Percentiles rank a stretch among this genome's conserved stretches.
Conservation (phyloP, 1,140 invertebrate species). For the Stratiolaelaps scimitus region DNA sequence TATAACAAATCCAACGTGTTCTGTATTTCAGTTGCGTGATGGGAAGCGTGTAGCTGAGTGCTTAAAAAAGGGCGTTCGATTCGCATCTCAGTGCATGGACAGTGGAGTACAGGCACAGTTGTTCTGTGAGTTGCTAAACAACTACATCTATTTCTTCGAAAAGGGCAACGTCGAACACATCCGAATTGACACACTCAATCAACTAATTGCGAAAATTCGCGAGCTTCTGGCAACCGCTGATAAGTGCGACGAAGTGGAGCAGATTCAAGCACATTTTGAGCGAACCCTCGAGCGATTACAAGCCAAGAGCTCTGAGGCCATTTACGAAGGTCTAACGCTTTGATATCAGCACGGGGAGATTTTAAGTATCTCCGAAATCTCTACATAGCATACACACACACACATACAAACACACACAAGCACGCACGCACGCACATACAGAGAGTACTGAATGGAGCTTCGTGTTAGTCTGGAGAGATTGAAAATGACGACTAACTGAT, state of each 20-base stretch:
- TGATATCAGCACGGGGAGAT: background rate
- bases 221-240: conserved; percentile 84
- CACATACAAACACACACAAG: too few relatives aligned
- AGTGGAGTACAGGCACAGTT: conserved; percentile 88
- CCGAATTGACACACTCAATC: conserved; percentile 57
- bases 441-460: too few relatives aligned
- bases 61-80: conserved; percentile 83
- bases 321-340: conserved; percentile 24
- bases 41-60: conserved; percentile 83
- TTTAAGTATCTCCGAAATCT: too few relatives aligned
- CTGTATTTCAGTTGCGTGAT: conserved; percentile 58
- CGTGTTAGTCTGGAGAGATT: too few relatives aligned
- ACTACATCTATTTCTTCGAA: conserved; percentile 87
- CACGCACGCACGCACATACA: too few relatives aligned
- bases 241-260: conserved; percentile 82
- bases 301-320: conserved; percentile 39
- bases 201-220: conserved; percentile 80
- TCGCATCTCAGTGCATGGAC: conserved; percentile 95
- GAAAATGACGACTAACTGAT: too few relatives aligned
- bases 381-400: too few relatives aligned
- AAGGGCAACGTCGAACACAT: conserved; percentile 64
- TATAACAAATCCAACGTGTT: conserved; percentile 14
- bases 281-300: conserved; percentile 67
- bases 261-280: conserved; percentile 84
- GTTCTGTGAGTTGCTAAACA: conserved; percentile 83